A percentile compares a stretch with the other conserved stretches of the same genome.
These are phyloP conservation scores for Actenoides lindsayi DNA, from an alignment of 2,113 vertebrate species.

Conservation along the genomic window DNA sequence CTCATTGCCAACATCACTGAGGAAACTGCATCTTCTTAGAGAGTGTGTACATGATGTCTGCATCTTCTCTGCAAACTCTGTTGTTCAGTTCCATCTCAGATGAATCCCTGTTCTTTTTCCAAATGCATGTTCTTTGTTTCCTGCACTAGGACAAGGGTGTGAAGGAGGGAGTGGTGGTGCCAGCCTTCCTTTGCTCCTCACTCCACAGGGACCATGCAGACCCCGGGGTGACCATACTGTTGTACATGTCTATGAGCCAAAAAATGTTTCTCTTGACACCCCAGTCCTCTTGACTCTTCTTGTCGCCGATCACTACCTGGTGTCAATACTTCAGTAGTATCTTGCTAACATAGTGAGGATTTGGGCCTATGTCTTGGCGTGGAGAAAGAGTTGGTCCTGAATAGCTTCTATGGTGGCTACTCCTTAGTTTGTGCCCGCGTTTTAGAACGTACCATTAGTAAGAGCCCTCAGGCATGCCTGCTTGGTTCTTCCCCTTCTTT, in stretches of 20 bases:
- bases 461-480: background rate
- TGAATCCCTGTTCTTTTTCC: background rate
- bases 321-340: background rate
- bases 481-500: background rate
- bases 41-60: rapidly evolving
- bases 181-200: background rate
- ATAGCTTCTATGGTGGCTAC: background rate
- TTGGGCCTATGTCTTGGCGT: background rate
- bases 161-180: background rate
- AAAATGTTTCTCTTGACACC: background rate
- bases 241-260: background rate
- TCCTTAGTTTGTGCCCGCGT: background rate
- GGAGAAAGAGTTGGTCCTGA: background rate
- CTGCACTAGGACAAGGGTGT: background rate
- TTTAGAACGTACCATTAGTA: background rate
- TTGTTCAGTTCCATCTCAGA: background rate
- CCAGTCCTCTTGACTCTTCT: background rate
- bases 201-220: background rate
- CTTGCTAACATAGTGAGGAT: background rate
- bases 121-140: background rate
- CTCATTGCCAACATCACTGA: background rate
- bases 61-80: background rate
- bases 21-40: background rate
- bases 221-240: background rate
- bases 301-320: background rate